Evolutionary conservation across 2,797 vertebrate species (phyloP).

Genomic region (Coccyzus lansbergi): DNA sequence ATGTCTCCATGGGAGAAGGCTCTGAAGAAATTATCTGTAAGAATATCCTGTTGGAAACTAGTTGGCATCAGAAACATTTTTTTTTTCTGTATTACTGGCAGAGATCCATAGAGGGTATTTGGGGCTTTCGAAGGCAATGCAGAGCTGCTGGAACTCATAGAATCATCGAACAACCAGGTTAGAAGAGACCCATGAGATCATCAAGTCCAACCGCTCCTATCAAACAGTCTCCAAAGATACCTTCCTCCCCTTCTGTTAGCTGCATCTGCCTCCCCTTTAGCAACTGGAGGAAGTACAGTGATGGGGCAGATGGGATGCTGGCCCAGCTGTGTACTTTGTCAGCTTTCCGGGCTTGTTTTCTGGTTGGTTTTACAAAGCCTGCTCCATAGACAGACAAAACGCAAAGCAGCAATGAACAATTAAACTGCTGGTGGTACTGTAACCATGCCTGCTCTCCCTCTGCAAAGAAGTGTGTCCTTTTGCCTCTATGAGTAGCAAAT

Average conservation of each 20-base stretch:
- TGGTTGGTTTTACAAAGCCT: not conserved
- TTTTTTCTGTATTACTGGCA: constrained; percentile 22
- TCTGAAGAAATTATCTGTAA: not conserved
- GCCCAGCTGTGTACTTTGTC: not conserved
- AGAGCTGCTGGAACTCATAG: not conserved
- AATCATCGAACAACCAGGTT: no score
- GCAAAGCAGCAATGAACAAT: not conserved
- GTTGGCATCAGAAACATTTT: not conserved
- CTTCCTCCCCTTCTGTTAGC: not conserved
- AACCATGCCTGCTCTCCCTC: not conserved
- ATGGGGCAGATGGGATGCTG: not conserved
- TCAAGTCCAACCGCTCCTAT: no score
- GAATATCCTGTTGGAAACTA: not conserved
- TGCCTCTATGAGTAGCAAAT: not conserved
- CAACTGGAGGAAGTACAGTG: not conserved
- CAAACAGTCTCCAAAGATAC: not conserved
- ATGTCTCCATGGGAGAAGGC: not conserved
- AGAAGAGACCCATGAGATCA: no score
- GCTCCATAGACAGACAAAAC: not conserved
- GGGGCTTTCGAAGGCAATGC: constrained; percentile 19
- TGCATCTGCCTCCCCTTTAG: constrained; percentile 6
- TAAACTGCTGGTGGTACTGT: not conserved
- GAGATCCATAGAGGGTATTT: constrained; percentile 69
- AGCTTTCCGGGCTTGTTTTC: not conserved
- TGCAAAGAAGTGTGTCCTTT: not conserved